A percentile compares a stretch with the other conserved stretches of the same genome.
Conservation (phyloP, 2,888 invertebrate species). For the Tigriopus californicus region DNA sequence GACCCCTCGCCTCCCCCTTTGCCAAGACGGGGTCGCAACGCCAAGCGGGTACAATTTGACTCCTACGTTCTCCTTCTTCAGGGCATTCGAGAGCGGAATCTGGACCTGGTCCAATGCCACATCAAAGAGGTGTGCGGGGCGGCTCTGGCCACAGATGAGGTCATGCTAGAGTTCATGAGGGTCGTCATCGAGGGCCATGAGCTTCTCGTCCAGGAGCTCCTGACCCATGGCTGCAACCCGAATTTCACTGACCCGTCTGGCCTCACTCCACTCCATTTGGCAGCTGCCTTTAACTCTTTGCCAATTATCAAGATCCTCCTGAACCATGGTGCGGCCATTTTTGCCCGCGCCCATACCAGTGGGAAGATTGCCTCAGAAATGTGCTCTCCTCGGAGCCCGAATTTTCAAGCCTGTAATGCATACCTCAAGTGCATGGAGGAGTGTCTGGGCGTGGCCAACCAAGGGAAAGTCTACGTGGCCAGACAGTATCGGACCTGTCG, state of each 20-base stretch:
- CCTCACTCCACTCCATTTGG: not conserved
- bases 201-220: not conserved
- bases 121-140: not conserved
- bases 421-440: constrained; percentile 13
- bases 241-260: not conserved
- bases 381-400: constrained; percentile 26
- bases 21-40: not conserved
- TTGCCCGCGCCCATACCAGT: not conserved
- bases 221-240: not conserved
- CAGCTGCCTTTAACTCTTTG: not conserved
- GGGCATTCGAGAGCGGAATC: not conserved
- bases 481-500: not conserved
- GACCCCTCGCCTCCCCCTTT: not conserved
- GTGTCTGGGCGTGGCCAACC: constrained; percentile 3
- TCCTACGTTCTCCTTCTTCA: constrained; percentile 6
- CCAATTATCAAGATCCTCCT: not conserved
- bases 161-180: not conserved
- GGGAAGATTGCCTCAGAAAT: constrained; percentile 25
- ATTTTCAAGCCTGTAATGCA: constrained; percentile 29
- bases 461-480: not conserved
- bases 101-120: not conserved
- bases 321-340: not conserved
- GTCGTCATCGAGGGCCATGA: constrained; percentile 1
- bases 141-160: constrained; percentile 1
- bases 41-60: not conserved